Evolutionary conservation across 2,888 invertebrate genomes (phyloP).

Genomic region (Diploptera punctata): DNA sequence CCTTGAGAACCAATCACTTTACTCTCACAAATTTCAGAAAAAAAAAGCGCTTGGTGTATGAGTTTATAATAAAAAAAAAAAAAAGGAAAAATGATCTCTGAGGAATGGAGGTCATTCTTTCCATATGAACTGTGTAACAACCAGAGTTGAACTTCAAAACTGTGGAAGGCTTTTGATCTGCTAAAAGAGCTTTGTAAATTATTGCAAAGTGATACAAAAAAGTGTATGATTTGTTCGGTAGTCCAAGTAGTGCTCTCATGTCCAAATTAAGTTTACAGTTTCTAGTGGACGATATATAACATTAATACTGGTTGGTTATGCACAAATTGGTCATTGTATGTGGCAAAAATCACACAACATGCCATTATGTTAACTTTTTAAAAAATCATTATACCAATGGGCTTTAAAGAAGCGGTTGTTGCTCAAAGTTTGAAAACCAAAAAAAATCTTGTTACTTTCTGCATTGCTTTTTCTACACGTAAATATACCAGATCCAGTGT

Average conservation of each 20-base stretch:
- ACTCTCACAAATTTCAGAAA: conserved; percentile 17
- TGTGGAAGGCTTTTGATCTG: conserved; percentile 33
- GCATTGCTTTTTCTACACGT: conserved; percentile 33
- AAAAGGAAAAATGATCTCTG: neutral
- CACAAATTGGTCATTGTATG: conserved; percentile 37
- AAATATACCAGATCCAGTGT: conserved; percentile 29
- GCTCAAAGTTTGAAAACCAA: conserved; percentile 37
- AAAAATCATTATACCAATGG: conserved; percentile 28
- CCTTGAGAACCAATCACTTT: conserved; percentile 12
- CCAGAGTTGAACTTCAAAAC: conserved; percentile 10
- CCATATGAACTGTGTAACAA: conserved; percentile 21
- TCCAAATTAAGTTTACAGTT: conserved; percentile 23
- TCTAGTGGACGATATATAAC: conserved; percentile 28
- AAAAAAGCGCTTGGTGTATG: conserved; percentile 4
- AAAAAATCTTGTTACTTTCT: conserved; percentile 33
- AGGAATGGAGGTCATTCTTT: conserved; percentile 20
- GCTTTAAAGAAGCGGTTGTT: conserved; percentile 37
- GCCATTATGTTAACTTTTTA: conserved; percentile 34
- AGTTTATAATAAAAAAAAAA: conserved; percentile 1
- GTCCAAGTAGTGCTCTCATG: conserved; percentile 28
- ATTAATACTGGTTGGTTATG: conserved; percentile 32
- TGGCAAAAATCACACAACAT: conserved; percentile 32
- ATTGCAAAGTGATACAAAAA: conserved; percentile 33
- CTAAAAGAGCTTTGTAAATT: conserved; percentile 38
- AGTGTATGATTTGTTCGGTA: conserved; percentile 33